Evolutionary conservation across 2,888 invertebrate genomes (phyloP).

Genomic region (Cheilosia impressa): DNA sequence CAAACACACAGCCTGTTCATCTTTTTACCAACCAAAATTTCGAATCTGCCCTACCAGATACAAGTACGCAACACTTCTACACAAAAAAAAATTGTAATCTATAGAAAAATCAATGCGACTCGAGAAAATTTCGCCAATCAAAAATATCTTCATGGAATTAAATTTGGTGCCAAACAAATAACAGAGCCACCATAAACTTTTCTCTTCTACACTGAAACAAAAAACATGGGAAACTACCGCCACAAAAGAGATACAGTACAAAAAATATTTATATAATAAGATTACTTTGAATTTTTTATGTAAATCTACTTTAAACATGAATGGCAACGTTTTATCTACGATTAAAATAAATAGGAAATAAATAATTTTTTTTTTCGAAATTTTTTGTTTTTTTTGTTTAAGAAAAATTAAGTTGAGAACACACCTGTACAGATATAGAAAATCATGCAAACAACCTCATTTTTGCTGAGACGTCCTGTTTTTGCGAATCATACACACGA

Average conservation of each 20-base stretch:
- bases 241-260: conserved; percentile 36
- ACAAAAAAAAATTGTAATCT: neutral
- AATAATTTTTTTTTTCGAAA: conserved; percentile 15
- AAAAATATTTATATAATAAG: conserved; percentile 13
- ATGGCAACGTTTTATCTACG: conserved; percentile 59
- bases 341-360: conserved; percentile 54
- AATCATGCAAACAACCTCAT: conserved; percentile 83
- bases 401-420: conserved; percentile 78
- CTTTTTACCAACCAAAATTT: conserved; percentile 29
- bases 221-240: conserved; percentile 26
- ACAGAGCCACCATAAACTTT: conserved; percentile 37
- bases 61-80: conserved; percentile 25
- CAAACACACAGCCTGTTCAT: neutral
- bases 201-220: conserved; percentile 50
- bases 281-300: conserved; percentile 47
- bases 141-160: conserved; percentile 21
- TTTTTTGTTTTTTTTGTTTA: conserved; percentile 21
- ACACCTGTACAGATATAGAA: conserved; percentile 83
- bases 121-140: conserved; percentile 9
- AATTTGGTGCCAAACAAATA: neutral
- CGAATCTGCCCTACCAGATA: conserved; percentile 58
- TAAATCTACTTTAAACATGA: conserved; percentile 63
- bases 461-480: conserved; percentile 81
- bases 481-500: conserved; percentile 62
- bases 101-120: conserved; percentile 31